A percentile compares a stretch with the other conserved stretches of the same genome.
Conservation (phyloP, 1,140 invertebrate species). For the Procambarus clarkii region DNA sequence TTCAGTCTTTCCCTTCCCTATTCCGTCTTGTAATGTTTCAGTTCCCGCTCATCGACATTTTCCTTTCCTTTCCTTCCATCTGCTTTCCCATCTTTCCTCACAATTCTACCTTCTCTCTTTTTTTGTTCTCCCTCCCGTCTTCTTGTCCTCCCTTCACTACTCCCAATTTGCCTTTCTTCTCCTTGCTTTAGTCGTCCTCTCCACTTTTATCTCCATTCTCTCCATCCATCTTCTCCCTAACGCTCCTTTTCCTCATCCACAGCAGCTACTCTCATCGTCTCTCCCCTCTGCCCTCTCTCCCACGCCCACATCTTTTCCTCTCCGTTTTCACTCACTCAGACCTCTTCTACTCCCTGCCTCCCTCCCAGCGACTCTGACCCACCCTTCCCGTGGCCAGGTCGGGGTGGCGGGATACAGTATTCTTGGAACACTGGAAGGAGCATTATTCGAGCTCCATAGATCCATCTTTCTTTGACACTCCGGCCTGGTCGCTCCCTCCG, state of each 20-base stretch:
- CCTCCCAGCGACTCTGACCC: not conserved
- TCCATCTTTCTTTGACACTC: constrained; percentile 67
- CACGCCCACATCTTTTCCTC: not conserved
- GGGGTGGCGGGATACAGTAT: constrained; percentile 45
- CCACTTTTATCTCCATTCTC: too few relatives aligned
- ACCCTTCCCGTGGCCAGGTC: not conserved
- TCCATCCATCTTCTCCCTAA: not conserved
- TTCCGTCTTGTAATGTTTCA: too few relatives aligned
- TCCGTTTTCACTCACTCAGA: not conserved
- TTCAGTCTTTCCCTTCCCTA: too few relatives aligned
- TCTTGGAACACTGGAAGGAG: constrained; percentile 58
- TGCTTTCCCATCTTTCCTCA: too few relatives aligned
- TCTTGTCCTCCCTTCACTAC: too few relatives aligned
- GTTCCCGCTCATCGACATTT: too few relatives aligned
- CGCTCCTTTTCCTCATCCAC: not conserved
- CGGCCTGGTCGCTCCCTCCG: constrained; percentile 27
- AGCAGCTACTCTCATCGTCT: not conserved
- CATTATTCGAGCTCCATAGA: constrained; percentile 61
- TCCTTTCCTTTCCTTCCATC: too few relatives aligned
- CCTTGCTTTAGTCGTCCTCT: too few relatives aligned
- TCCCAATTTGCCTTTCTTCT: constrained; percentile 19
- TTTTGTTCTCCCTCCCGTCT: too few relatives aligned
- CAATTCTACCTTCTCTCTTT: too few relatives aligned
- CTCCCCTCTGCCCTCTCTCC: not conserved
- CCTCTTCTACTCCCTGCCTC: not conserved